Conservation (phyloP, 1,140 invertebrate species). For the Eumeta japonica region DNA sequence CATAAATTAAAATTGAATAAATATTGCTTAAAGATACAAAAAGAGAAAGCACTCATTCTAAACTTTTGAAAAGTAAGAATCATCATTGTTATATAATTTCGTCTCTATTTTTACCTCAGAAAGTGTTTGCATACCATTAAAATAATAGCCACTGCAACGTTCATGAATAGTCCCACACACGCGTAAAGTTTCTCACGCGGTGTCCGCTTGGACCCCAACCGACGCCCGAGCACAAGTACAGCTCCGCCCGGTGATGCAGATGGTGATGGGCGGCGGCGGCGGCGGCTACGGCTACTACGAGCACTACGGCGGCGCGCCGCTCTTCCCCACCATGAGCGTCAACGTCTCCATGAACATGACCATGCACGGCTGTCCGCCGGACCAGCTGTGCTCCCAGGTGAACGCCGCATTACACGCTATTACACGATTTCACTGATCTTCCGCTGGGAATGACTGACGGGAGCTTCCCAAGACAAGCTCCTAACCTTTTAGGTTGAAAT, state of each 20-base stretch:
- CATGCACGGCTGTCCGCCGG: constrained; percentile 78
- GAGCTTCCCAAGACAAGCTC: too few relatives aligned
- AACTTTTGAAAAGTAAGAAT: not conserved
- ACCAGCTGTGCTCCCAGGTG: constrained; percentile 64
- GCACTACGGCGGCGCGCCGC: constrained; percentile 60
- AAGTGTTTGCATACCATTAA: too few relatives aligned
- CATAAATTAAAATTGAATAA: too few relatives aligned
- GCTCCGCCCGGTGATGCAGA: constrained; percentile 27
- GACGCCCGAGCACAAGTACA: not conserved
- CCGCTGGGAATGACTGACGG: too few relatives aligned
- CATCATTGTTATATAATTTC: too few relatives aligned
- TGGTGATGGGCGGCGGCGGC: constrained; percentile 45
- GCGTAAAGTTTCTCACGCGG: too few relatives aligned
- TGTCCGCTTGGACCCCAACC: not conserved
- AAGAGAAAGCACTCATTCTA: too few relatives aligned
- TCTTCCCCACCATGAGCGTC: constrained; percentile 89
- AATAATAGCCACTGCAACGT: too few relatives aligned
- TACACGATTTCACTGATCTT: too few relatives aligned
- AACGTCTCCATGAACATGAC: constrained; percentile 98
- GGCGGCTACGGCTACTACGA: constrained; percentile 52
- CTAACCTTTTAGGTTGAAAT: too few relatives aligned
- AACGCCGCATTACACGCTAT: constrained; percentile 6
- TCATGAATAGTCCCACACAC: not conserved
- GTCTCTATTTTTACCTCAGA: too few relatives aligned
- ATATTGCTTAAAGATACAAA: too few relatives aligned